Base-by-base conservation (phyloP, 2,888 invertebrate species). In the Furcula furcula region DNA sequence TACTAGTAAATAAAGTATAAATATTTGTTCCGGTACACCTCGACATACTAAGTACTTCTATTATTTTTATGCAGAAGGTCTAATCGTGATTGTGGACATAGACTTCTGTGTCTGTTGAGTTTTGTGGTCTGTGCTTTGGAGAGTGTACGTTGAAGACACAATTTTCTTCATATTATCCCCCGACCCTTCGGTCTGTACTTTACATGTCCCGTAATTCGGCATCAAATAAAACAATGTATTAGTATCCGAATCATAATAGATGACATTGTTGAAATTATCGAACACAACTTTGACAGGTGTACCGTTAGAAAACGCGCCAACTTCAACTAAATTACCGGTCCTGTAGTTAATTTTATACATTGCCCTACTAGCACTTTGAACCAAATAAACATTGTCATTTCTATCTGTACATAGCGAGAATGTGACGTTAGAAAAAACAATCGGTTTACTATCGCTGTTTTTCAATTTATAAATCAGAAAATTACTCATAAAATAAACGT, bases 401-500 rank as follows among this genome's bases (percentile, higher is more conserved):
- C 62, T 65, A 53, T 84, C 81, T 10, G 73, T 72, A 7, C 72
- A 48, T 21, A 83, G 45, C 14, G 68, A 63, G 41, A 76, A 81
- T 38, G 67, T 59, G 23, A 74, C 70, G 36, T 66, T 65, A 3
- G 68, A 66, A 15, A 81, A 73, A 3, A 72, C 32, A 10, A 44
- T 50, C 0, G 69, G 53, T 10, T 44, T 54, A 9, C 55, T 68
- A n/a, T 58, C 65, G 25, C 69, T 71, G 10, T 70, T 76, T 44
- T 56, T 76, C 14, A 79, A 42, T 30, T 69, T 55, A 39, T 71
- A 78, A 12, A 76, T 51, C 2, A 59, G 63, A 0, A 54, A 64
- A 22, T 76, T 57, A n/a, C 67, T 71, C 53, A 72, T 51, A 29
- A 83, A 81, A 39, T 79, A 83, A 10, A 81, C 64, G 34, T 83